phyloP scores from a whole-genome alignment of 2,797 vertebrate species.

The Poliocrania exsul region DNA sequence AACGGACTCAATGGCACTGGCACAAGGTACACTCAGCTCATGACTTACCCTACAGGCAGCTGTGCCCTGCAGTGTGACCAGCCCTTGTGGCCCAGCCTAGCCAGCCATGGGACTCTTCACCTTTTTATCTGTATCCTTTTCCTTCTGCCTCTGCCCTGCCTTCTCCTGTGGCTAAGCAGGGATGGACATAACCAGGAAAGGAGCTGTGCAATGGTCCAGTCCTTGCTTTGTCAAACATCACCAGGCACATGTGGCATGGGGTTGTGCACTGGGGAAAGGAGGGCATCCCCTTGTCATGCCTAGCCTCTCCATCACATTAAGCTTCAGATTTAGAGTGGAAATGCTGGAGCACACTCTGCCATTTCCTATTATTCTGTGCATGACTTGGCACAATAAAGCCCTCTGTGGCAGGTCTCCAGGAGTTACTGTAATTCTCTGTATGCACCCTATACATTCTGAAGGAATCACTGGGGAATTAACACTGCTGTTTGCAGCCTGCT shows the following conservation, averaged over 20 bases:
- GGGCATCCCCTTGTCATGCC: neutral
- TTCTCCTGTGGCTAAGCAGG: neutral
- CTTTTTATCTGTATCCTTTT: neutral
- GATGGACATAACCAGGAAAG: neutral
- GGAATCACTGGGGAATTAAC: neutral
- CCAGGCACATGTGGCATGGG: fast-evolving
- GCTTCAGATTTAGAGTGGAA: neutral
- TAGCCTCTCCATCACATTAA: neutral
- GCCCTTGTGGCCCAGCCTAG: fast-evolving
- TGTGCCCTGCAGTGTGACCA: neutral
- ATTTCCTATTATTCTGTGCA: neutral
- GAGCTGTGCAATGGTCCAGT: neutral
- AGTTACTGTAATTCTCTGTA: neutral
- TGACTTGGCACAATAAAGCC: neutral
- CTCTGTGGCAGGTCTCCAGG: neutral
- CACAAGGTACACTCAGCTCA: neutral
- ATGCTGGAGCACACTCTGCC: neutral
- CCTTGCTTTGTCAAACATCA: neutral
- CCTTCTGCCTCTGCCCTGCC: neutral
- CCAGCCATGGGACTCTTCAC: neutral
- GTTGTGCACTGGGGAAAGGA: neutral
- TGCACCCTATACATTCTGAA: neutral
- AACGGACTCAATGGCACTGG: fast-evolving
- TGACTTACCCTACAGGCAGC: fast-evolving
- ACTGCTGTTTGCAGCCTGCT: neutral